A percentile compares a stretch with the other conserved stretches of the same genome.
These are phyloP conservation scores for Saccopteryx leptura DNA, from an alignment of 2,113 vertebrate genomes.

Conservation along the genomic window DNA sequence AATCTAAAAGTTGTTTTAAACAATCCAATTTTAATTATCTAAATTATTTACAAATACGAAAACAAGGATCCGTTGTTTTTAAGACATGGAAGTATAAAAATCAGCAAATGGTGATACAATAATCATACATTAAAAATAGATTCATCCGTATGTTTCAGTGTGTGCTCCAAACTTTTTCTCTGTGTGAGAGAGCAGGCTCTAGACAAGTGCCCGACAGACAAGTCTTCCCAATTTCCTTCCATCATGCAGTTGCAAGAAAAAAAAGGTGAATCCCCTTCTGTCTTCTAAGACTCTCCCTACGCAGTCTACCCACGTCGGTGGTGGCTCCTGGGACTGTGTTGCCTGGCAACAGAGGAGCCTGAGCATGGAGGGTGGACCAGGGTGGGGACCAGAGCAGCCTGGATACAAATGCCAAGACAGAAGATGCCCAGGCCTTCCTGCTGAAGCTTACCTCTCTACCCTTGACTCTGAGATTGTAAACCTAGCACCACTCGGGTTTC, in stretches of 20 bases:
- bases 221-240: neutral
- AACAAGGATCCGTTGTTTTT: constrained; percentile 26
- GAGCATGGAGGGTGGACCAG: no score
- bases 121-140: constrained; percentile 63
- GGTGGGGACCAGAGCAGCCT: neutral
- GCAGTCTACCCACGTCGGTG: neutral
- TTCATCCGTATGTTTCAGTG: neutral
- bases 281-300: neutral
- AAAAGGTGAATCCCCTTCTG: neutral
- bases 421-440: neutral
- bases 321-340: neutral
- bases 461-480: neutral
- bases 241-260: no score
- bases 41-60: constrained; percentile 59
- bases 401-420: neutral
- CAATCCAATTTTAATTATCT: constrained; percentile 77
- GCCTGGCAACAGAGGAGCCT: neutral
- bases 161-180: neutral
- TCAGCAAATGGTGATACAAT: constrained; percentile 34
- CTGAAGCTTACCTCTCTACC: neutral
- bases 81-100: constrained; percentile 51
- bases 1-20: constrained; percentile 63
- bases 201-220: neutral
- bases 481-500: accelerated
- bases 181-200: neutral